A percentile compares a stretch with the other conserved stretches of the same genome.
phyloP scores from a whole-genome alignment of 2,797 vertebrate species.

The Malacoctenus gilli region DNA sequence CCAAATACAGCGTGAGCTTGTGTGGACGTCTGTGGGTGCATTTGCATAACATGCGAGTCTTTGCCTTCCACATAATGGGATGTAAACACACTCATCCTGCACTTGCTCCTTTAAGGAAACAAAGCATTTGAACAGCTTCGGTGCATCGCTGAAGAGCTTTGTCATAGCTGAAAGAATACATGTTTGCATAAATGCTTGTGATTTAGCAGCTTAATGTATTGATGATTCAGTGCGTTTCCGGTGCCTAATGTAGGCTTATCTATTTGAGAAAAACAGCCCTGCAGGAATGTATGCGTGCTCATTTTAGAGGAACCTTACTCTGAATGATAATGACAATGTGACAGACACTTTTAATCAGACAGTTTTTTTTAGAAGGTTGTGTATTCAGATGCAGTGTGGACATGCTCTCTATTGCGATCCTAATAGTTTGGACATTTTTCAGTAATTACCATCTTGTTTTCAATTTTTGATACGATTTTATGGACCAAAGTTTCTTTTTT shows the following conservation, averaged over 20 bases:
- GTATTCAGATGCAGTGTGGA: too few relatives aligned
- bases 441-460: too few relatives aligned
- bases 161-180: conserved; percentile 14
- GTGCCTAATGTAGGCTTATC: background rate
- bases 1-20: conserved; percentile 19
- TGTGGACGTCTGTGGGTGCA: background rate
- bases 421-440: too few relatives aligned
- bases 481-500: too few relatives aligned
- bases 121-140: conserved; percentile 14
- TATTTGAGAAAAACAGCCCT: background rate
- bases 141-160: conserved; percentile 21
- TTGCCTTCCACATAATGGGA: conserved; percentile 30
- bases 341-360: too few relatives aligned
- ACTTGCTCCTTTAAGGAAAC: conserved; percentile 14
- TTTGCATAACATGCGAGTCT: conserved; percentile 19
- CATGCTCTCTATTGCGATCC: too few relatives aligned
- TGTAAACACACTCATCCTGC: conserved; percentile 7
- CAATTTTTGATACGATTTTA: too few relatives aligned
- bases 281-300: background rate
- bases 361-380: too few relatives aligned
- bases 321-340: background rate
- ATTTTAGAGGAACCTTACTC: conserved; percentile 3
- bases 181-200: conserved; percentile 7
- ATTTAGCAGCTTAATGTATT: conserved; percentile 9
- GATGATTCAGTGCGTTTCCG: conserved; percentile 4